Evolutionary conservation across 2,888 invertebrate genomes (phyloP), one percentile per base, ranked within the genome.

Genomic region (Heliconius sara): DNA sequence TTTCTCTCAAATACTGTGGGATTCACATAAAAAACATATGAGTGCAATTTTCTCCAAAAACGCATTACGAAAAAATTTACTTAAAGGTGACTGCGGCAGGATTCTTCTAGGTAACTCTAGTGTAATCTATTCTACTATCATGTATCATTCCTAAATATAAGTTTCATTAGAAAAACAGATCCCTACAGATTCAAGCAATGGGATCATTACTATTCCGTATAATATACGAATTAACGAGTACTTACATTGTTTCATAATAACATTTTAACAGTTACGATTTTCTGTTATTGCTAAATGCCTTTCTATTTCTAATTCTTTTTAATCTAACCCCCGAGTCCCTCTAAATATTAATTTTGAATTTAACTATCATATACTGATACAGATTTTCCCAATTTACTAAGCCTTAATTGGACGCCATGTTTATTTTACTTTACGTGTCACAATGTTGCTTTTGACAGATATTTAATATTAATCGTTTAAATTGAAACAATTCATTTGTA

Each of bases 301-400:
- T 72, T 30, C 52, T 72, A 52, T 72, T 30, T 57, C 9, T 39
- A 39, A 9, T 39, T 39, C 30, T 72, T 30, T 72, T 72, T 57
- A 57, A 30, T 19, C 22, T n/a, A 22, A 34, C 34, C 57, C 34
- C 34, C 6, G 30, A 30, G n/a, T 52, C 10, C 52, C 22, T 22
- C 52, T 22, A 30, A 30, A 30, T 72, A 72, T 72, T 34, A 34
- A 57, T 25, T 74, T 10, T 65, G 25, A 74, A 39, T n/a, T 12
- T 16, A 65, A 74, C 39, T 27, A 60, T 74, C 63, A 25, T 27
- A 60, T 19, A 39, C n/a, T n/a, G 57, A 60, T 65, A 63, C 25
- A 65, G 39, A 27, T 75, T 39, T 75, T 65, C 16, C 27, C 63
- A 65, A 65, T 75, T 75, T 63, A 27, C 74, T 16, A 65, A 74